A percentile compares a stretch with the other conserved stretches of the same genome.
These are phyloP conservation scores for Leptinotarsa undecemlineata DNA, from an alignment of 1,140 invertebrate species.

Conservation along the genomic window DNA sequence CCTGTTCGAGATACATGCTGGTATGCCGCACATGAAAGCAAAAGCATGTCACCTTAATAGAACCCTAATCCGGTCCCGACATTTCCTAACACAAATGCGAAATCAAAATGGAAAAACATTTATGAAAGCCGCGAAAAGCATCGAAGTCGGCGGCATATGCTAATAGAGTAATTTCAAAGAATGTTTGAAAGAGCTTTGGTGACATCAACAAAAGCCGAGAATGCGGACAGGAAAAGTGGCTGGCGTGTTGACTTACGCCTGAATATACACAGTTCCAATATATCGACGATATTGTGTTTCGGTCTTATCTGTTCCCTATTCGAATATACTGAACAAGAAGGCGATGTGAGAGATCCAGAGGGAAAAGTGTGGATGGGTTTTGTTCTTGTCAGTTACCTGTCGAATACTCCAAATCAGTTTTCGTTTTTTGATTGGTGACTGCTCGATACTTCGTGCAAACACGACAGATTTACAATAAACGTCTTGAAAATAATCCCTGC, in stretches of 20 bases:
- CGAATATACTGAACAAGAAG: neutral
- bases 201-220: constrained; percentile 11
- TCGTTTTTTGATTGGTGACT: too few species aligned
- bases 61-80: constrained; percentile 3
- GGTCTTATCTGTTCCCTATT: constrained; percentile 29
- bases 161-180: constrained; percentile 19
- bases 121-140: neutral
- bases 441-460: too few species aligned
- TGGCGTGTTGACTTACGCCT: constrained; percentile 36
- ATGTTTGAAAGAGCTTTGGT: constrained; percentile 4
- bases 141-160: constrained; percentile 14
- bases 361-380: too few species aligned
- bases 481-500: too few species aligned
- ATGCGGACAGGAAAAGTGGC: constrained; percentile 9
- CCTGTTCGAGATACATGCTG: neutral
- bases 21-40: constrained; percentile 18
- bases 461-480: too few species aligned
- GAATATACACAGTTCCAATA: constrained; percentile 38
- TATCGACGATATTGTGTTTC: constrained; percentile 45
- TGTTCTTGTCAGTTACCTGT: too few species aligned
- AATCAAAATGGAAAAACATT: constrained; percentile 26
- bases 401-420: too few species aligned
- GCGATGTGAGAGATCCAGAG: neutral
- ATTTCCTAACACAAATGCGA: constrained; percentile 16
- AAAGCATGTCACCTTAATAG: constrained; percentile 23